Base-by-base conservation (phyloP, 2,888 invertebrate species). In the Hydriomena furcata region DNA sequence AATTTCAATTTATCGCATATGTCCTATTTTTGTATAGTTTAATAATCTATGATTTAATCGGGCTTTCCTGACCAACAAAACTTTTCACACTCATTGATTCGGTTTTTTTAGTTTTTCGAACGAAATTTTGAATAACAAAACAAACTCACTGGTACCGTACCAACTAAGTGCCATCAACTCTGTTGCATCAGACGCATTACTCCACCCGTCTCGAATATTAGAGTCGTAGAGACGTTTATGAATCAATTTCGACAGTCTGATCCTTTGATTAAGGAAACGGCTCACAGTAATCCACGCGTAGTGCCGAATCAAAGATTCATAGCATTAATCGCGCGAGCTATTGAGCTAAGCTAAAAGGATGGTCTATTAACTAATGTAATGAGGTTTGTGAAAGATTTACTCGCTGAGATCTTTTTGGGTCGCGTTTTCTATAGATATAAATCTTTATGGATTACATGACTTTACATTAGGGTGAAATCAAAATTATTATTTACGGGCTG, bases 131-230 rank as follows among this genome's bases (percentile, higher is more conserved):
- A n/a, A n/a, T n/a, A n/a, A n/a, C 8, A 12, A 44, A 36, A 45
- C 7, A 50, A 49, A 12, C 42, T 30, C 20, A n/a, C 36, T 2
- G 7, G 27, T 17, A 13, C 7, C 27, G 20, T 38, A n/a, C n/a
- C 38, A 38, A 45, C 35, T 21, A 30, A 50, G 43, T 37, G 17
- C 28, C 55, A 51, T 57, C 38, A 53, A 47, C 48, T 58, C 38
- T 41, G 44, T 35, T 62, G 66, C 59, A 61, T 45, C 63, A 63
- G 58, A 51, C 65, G 60, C 66, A 65, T 65, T 64, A 60, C 56
- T 42, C 43, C 48, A 54, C 49, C n/a, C 53, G 44, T 47, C 41
- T 48, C 56, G 43, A 58, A 58, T 58, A 57, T 60, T 53, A 57
- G 49, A 60, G 35, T 42, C 40, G 34, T 28, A 13, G 47, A 41